phyloP scores from a whole-genome alignment of 2,113 vertebrate genomes.

The Anguilla rostrata region DNA sequence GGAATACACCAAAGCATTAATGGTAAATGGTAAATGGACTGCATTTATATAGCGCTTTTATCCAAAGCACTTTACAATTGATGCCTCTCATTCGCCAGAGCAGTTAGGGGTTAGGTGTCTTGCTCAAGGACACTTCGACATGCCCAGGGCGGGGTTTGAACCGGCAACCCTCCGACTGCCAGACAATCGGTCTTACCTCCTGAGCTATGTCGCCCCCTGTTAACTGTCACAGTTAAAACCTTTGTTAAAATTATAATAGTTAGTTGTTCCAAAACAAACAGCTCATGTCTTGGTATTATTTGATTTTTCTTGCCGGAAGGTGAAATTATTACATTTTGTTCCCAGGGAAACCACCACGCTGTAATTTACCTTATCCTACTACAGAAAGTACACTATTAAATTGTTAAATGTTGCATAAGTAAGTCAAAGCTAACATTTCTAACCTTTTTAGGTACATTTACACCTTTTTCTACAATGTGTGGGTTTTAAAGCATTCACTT shows the following conservation, averaged over 20 bases:
- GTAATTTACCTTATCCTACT: neutral
- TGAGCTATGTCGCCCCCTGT: no score
- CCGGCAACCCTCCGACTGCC: no score
- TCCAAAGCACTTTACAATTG: no score
- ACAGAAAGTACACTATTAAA: neutral
- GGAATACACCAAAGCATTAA: neutral
- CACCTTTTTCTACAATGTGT: neutral
- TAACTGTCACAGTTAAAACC: neutral
- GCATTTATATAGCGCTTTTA: no score
- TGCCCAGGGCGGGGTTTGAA: no score
- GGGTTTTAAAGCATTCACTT: neutral
- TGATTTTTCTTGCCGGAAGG: neutral
- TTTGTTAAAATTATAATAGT: neutral
- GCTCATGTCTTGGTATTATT: neutral
- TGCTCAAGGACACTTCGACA: no score
- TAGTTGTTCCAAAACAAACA: neutral
- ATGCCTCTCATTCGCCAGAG: no score
- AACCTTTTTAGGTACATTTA: neutral
- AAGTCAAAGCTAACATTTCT: neutral
- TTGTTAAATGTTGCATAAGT: neutral
- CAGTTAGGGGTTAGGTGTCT: no score
- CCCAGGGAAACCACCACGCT: neutral
- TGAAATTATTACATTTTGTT: neutral
- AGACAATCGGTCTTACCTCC: no score
- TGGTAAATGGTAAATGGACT: no score